These are phyloP conservation scores for Trypoxylon attenuatum DNA, from an alignment of 2,888 invertebrate genomes.

Conservation along the genomic window DNA sequence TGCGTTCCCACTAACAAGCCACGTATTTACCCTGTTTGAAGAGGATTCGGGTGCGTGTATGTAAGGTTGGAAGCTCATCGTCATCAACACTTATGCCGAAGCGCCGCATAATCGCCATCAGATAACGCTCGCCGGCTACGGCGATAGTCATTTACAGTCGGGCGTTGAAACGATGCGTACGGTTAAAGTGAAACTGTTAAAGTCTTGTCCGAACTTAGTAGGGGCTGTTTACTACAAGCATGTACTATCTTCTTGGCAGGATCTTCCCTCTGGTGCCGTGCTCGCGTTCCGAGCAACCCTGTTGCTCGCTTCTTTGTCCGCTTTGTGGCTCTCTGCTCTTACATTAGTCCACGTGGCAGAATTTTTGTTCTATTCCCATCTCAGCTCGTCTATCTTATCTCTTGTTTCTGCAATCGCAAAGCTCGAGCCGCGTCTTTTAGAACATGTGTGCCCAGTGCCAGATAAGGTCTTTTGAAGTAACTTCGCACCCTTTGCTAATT, in stretches of 20 bases:
- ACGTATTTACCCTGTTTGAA: constrained; percentile 40
- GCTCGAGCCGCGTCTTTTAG: too few relatives aligned
- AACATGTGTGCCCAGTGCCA: too few relatives aligned
- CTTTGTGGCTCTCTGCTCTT: constrained; percentile 1
- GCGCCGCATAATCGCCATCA: constrained; percentile 40
- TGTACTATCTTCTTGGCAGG: background rate
- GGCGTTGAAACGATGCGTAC: constrained; percentile 28
- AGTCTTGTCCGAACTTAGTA: constrained; percentile 54
- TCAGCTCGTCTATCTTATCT: too few relatives aligned
- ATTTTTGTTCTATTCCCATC: too few relatives aligned
- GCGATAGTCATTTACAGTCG: constrained; percentile 44
- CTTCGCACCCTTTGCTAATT: too few relatives aligned
- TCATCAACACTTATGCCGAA: constrained; percentile 49
- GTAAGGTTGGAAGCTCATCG: constrained; percentile 4
- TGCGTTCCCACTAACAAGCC: constrained; percentile 38
- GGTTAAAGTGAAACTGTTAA: constrained; percentile 48
- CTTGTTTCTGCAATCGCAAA: too few relatives aligned
- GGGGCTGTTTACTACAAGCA: constrained; percentile 47
- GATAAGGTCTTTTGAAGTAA: too few relatives aligned
- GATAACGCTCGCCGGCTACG: constrained; percentile 44
- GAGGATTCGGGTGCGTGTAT: constrained; percentile 2
- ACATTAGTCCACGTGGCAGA: too few relatives aligned
- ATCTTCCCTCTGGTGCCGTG: background rate
- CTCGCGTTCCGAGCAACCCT: too few relatives aligned
- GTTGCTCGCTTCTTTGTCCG: background rate